Base-by-base conservation (phyloP, 2,113 vertebrate species). In the Rutilus rutilus region DNA sequence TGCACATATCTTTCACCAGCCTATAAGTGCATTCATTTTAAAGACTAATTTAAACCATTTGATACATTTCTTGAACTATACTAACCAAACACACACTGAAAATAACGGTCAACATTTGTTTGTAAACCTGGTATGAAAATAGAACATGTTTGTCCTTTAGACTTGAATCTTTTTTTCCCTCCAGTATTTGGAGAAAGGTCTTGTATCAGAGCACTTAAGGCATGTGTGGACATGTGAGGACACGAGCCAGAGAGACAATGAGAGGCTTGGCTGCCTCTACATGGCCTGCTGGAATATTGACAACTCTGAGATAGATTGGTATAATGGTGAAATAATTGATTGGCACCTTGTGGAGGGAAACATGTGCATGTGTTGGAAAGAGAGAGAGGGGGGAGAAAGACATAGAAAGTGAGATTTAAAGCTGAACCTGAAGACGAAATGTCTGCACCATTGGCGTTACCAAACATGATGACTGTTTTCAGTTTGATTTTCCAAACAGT, bases 201-300 rank as follows among this genome's bases (percentile, higher is more conserved):
- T 59, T 81, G 71, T 62, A 64, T 86, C 73, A 42, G 69, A 64
- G 78, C 65, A 36, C 67, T 82, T 25, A 36, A 77, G 36, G n/a
- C 85, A 86, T 59, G 71, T 82, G 74, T 12, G 5, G 83, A 47
- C 50, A 45, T 33, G 27, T 23, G 19, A 76, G 21, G 60, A 67
- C 74, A 77, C 21, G 21, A 64, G 54, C 57, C 30, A 82, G 69
- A 11, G 60, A 64, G 57, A 82, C 59, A 65, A 30, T 62, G 54
- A 47, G 23, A 76, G 78, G 73, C 57, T 82, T n/a, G 33, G 69
- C 57, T 65, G 50, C 69, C 73, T 21, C 47, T 76, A 60, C 59
- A 25, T 76, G 78, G 54, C 64, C 59, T 82, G 67, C 69, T 86
- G 62, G 42, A 86, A 81, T 80, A 86, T 86, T 82, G 85, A 78